Percentiles rank a stretch among this genome's conserved stretches.
Conservation (phyloP, 2,113 vertebrate genomes). For the Colius striatus region DNA sequence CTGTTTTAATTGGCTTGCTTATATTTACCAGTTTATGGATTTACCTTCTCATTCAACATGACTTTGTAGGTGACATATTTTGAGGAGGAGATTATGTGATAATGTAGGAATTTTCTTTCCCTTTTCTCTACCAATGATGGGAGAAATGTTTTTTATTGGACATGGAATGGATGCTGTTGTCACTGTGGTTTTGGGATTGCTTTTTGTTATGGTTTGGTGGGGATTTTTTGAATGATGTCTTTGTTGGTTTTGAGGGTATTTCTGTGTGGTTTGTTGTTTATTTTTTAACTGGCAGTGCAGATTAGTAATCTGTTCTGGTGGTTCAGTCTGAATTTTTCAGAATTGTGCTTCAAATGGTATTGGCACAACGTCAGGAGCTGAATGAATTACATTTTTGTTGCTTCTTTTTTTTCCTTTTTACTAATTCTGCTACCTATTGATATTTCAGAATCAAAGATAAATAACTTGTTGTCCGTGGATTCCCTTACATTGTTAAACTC, state of each 20-base stretch:
- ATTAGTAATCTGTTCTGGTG: background rate
- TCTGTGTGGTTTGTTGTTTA: background rate
- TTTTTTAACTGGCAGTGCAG: background rate
- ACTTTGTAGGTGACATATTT: background rate
- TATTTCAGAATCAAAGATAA: background rate
- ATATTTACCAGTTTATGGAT: background rate
- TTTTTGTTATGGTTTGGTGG: background rate
- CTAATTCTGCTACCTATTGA: background rate
- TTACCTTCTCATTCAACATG: background rate
- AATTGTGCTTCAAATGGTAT: background rate
- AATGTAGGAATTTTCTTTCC: background rate
- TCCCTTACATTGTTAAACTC: background rate
- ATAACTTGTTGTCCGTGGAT: background rate
- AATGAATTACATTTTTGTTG: background rate
- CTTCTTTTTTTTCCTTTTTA: background rate
- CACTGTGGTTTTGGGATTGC: background rate
- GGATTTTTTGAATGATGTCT: background rate
- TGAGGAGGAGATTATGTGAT: background rate
- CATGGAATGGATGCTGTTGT: background rate
- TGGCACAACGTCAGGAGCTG: background rate
- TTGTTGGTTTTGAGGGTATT: background rate
- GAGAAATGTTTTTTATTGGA: background rate
- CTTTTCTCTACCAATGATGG: background rate
- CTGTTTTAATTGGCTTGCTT: background rate
- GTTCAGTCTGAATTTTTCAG: background rate